phyloP scores from a whole-genome alignment of 2,113 vertebrate species.

The Callionymus lyra region DNA sequence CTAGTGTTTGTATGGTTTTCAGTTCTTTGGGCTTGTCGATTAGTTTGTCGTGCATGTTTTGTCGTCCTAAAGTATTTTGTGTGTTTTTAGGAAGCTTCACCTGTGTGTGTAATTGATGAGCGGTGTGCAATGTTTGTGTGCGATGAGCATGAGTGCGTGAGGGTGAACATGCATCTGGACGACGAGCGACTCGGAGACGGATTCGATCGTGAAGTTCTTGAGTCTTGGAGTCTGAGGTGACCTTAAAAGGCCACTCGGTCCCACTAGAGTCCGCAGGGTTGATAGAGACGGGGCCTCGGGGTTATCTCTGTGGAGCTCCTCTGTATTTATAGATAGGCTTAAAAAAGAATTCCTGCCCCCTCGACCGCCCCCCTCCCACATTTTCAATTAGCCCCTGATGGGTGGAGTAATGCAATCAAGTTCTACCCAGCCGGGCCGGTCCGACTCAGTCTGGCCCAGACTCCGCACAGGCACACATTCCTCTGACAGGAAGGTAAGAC shows the following conservation, averaged over 20 bases:
- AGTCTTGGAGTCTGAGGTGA: slow-evolving; percentile 12
- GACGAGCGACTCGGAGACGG: no score
- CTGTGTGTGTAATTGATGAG: no score
- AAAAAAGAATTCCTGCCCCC: slow-evolving; percentile 48
- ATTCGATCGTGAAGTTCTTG: no score
- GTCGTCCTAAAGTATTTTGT: no score
- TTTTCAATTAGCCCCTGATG: slow-evolving; percentile 66
- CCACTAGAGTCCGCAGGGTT: slow-evolving; percentile 21
- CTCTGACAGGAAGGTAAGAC: slow-evolving; percentile 60
- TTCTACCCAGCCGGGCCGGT: slow-evolving; percentile 18
- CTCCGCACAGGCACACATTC: slow-evolving; percentile 55
- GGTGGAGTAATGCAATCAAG: slow-evolving; percentile 70
- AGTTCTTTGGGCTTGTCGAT: no score
- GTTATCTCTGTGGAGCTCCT: slow-evolving; percentile 59
- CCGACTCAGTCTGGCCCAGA: slow-evolving; percentile 57
- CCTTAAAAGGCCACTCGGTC: slow-evolving; percentile 56
- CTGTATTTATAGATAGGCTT: slow-evolving; percentile 68
- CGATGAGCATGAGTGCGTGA: slow-evolving; percentile 1
- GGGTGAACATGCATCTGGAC: slow-evolving; percentile 27
- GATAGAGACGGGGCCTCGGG: slow-evolving; percentile 26
- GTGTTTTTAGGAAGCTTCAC: no score
- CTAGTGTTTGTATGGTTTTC: no score
- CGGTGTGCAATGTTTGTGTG: no score
- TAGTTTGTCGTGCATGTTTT: no score
- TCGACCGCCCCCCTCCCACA: slow-evolving; percentile 20